Evolutionary conservation across 2,797 vertebrate species (phyloP), one percentile per base, ranked within the genome.

Genomic region (Melanotaenia nigrans): DNA sequence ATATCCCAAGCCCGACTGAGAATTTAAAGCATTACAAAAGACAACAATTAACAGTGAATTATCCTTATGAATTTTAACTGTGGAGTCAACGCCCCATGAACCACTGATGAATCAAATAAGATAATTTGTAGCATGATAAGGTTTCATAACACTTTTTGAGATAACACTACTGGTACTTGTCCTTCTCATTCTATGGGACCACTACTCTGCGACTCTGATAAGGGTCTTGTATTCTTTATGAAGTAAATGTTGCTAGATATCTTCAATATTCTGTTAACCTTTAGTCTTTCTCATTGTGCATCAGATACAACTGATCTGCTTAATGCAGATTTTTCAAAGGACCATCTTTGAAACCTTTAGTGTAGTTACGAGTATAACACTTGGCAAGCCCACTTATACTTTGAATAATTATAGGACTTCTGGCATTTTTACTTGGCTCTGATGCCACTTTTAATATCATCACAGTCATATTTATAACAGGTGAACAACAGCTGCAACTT

Each of bases 271-370:
- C 4, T 53, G 1, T 53, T 22, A 4, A 20, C 16, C 16, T 45
- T 45, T 7, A 18, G 16, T 20, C 9, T 36, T 8, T 22, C 18
- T 56, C n/a, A 45, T 62, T 24, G 59, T 33, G 40, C 51, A 7
- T 62, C 56, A 28, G 38, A n/a, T 56, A 62, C n/a, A 62, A 24
- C 28, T 14, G 10, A 71, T 71, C 59, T n/a, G 18, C 49, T 32
- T 62, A 55, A 28, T 20, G 28, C 33, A 28, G 10, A 38, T 54
- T 54, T 54, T 32, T 54, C 28, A 10, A 51, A 25, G 49, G 20
- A 38, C 10, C 0, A 16, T 30, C 32, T 68, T 36, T 30, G 11
- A 24, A 70, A 61, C 59, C 49, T 71, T 62, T 30, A 22, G 28
- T 33, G 28, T 24, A 35, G 59, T 36, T 40, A 33, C 30, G n/a